Base-by-base conservation (phyloP, 1,140 invertebrate genomes). In the Drosophila miranda region DNA sequence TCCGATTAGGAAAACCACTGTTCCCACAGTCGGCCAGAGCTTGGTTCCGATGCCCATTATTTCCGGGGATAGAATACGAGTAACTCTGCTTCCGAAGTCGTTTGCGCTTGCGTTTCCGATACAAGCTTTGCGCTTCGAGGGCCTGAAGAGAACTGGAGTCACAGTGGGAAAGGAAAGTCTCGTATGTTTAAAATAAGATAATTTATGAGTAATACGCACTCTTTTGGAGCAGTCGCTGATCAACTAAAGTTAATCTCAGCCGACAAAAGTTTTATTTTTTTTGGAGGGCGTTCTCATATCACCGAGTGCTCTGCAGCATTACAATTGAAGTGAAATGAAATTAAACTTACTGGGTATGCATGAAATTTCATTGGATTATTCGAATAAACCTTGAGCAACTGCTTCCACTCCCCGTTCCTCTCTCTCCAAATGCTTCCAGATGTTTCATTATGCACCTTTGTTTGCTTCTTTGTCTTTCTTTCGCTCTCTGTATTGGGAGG, bases 21-120 rank as follows among this genome's bases (percentile, higher is more conserved):
- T 4, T n/a, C 4, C 50, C 13, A 14, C 16, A 26, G 34, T 7
- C 43, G 67, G 30, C 26, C 21, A 38, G 44, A 68, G 30, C 62
- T n/a, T 16, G 49, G 64, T 49, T 55, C 64, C 64, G 62, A 34
- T 11, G 51, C 50, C 62, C 64, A 68, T 68, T 63, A 30, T 68
- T 34, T 56, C 62, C 50, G 44, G 64, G 34, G 34, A 44, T 44
- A 26, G 14, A 68, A 50, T 68, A 28, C 21, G 30, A 50, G 42
- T 23, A 23, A 8, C 19, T 34, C 30, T 34, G 19, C 11, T 68
- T 68, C 44, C 34, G 62, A 67, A 14, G 62, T 55, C 9, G 30
- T 11, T 34, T 11, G 30, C 9, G 9, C 30, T 19, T 19, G 19
- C 19, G 19, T 19, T 19, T 19, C 19, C 19, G 19, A 19, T 19